Evolutionary conservation across 2,797 vertebrate species (phyloP).

Genomic region (Cottoperca gobio): DNA sequence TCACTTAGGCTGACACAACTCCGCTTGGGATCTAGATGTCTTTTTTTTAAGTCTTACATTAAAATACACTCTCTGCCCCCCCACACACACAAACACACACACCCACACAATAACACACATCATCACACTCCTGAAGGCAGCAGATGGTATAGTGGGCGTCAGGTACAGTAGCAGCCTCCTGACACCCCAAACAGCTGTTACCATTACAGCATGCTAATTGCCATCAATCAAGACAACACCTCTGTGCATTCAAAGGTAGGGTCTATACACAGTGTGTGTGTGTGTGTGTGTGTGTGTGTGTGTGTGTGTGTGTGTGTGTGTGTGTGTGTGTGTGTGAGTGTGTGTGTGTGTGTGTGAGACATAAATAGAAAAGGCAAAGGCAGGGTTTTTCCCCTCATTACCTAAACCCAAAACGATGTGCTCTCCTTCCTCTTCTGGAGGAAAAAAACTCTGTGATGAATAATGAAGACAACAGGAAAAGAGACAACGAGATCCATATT

Average conservation of each 20-base stretch:
- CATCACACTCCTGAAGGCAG: conserved; percentile 81
- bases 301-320: conserved; percentile 13
- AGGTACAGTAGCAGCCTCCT: conserved; percentile 91
- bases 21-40: conserved; percentile 86
- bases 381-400: conserved; percentile 41
- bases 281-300: conserved; percentile 4
- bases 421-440: conserved; percentile 24
- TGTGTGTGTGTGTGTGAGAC: conserved; percentile 24
- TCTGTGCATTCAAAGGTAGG: conserved; percentile 88
- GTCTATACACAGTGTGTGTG: conserved; percentile 3
- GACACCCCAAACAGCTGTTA: conserved; percentile 95
- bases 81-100: conserved; percentile 26
- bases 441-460: conserved; percentile 45
- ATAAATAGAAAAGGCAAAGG: conserved; percentile 25
- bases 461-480: conserved; percentile 55
- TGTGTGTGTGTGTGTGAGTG: conserved; percentile 20
- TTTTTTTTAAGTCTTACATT: conserved; percentile 48
- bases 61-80: conserved; percentile 18
- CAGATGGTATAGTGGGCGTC: conserved; percentile 93
- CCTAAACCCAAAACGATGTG: conserved; percentile 39
- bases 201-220: conserved; percentile 96
- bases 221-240: conserved; percentile 93
- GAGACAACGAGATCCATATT: conserved; percentile 33
- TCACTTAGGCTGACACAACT: conserved; percentile 77
- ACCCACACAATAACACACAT: conserved; percentile 17